Percentiles rank a stretch among this genome's conserved stretches.
Evolutionary conservation across 2,113 vertebrate genomes (phyloP).

Genomic region (Vulpes lagopus): DNA sequence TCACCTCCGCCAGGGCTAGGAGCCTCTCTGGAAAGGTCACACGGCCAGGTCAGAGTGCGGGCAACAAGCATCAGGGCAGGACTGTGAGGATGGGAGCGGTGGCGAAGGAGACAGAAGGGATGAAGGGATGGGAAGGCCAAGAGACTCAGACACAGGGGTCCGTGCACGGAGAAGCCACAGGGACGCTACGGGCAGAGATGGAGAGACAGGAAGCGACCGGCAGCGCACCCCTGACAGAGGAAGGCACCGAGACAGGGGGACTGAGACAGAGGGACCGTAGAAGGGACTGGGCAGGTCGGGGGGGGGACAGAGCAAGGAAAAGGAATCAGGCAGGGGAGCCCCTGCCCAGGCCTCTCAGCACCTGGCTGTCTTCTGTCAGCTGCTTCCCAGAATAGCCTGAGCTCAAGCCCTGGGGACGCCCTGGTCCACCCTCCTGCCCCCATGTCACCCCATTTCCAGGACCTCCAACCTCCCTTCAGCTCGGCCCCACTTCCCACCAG

Average conservation of each 20-base stretch:
- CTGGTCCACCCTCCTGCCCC: background rate
- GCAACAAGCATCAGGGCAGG: background rate
- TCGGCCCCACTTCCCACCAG: too few species aligned
- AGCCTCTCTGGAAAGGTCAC: background rate
- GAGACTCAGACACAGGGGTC: background rate
- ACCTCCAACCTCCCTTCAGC: background rate
- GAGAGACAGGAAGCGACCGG: background rate
- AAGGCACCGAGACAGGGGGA: too few species aligned
- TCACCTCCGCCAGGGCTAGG: background rate
- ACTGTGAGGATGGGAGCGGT: too few species aligned
- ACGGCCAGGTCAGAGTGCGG: background rate
- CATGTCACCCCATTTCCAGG: background rate
- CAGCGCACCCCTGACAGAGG: background rate
- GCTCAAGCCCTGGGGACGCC: background rate
- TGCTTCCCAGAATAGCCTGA: slow-evolving; percentile 79
- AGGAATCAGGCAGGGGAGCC: too few species aligned
- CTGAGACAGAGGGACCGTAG: accelerated
- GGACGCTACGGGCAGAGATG: background rate
- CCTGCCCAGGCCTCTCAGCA: accelerated
- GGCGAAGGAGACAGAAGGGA: too few species aligned
- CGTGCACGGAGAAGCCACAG: background rate
- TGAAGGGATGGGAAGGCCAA: background rate
- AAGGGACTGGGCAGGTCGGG: background rate
- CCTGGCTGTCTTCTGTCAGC: slow-evolving; percentile 52
- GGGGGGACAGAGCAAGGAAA: background rate